Conservation (phyloP, 2,113 vertebrate species). For the Planiliza haematocheilus region DNA sequence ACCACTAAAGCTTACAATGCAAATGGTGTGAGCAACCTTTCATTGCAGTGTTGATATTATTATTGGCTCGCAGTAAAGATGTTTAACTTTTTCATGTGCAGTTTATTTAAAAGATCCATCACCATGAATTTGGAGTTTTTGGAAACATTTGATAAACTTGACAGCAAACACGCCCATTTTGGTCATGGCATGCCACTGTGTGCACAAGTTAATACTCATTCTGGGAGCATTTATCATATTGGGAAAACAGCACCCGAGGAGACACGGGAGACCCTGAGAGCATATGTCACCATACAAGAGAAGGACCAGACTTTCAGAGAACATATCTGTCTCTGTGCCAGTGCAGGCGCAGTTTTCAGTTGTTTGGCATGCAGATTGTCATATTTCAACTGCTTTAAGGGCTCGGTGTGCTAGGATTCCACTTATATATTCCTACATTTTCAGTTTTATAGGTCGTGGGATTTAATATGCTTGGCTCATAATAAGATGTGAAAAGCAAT, state of each 20-base stretch:
- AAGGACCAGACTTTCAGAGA: constrained; percentile 17
- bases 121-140: background rate
- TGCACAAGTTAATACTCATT: constrained; percentile 32
- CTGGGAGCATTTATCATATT: constrained; percentile 46
- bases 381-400: background rate
- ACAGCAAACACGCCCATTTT: background rate
- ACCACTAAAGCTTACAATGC: background rate
- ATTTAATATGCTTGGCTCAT: constrained; percentile 32
- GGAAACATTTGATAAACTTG: background rate
- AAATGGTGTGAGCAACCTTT: background rate
- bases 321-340: constrained; percentile 35
- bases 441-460: background rate
- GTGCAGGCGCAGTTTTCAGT: background rate
- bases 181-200: constrained; percentile 16
- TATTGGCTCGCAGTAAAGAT: background rate
- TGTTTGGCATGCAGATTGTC: background rate
- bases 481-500: constrained; percentile 9
- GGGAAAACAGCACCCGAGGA: constrained; percentile 48
- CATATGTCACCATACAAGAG: constrained; percentile 36
- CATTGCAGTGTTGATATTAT: no score
- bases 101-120: background rate
- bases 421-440: background rate
- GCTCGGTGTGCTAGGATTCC: background rate
- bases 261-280: constrained; percentile 22
- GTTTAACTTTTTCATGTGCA: background rate